These are phyloP conservation scores for Galerucella pusilla DNA, from an alignment of 2,888 invertebrate genomes.

Conservation along the genomic window DNA sequence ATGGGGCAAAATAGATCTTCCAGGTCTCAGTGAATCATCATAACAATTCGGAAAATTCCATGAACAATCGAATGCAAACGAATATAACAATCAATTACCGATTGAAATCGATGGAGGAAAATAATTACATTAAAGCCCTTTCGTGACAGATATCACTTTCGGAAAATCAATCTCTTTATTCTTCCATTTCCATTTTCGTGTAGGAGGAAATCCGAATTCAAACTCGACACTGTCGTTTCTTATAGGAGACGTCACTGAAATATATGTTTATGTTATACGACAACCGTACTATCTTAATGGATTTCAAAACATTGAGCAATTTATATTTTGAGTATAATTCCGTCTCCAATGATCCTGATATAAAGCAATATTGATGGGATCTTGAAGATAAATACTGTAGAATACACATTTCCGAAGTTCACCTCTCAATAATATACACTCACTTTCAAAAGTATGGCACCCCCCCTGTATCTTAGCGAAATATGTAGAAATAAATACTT, in stretches of 20 bases:
- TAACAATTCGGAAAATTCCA: neutral
- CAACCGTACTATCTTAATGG: constrained; percentile 33
- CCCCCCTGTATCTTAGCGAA: no score
- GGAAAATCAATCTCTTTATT: constrained; percentile 32
- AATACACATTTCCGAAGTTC: neutral
- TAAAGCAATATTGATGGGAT: constrained; percentile 18
- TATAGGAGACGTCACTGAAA: constrained; percentile 8
- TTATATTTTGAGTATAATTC: constrained; percentile 21
- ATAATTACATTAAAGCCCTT: constrained; percentile 31
- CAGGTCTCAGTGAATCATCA: no score
- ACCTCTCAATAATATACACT: no score
- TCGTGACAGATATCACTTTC: constrained; percentile 33
- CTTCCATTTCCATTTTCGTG: constrained; percentile 29
- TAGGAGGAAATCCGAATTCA: constrained; percentile 2
- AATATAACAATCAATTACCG: constrained; percentile 22
- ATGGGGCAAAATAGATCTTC: no score
- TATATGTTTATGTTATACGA: constrained; percentile 24
- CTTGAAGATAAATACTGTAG: neutral
- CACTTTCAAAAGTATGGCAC: no score
- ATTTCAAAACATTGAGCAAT: constrained; percentile 39
- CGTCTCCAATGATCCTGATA: constrained; percentile 12
- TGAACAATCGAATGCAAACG: neutral
- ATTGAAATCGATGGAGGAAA: constrained; percentile 15
- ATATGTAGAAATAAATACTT: no score
- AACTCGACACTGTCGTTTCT: constrained; percentile 21